Percentiles rank a stretch among this genome's conserved stretches.
Conservation (phyloP, 2,888 invertebrate species). For the Drosophila kambysellisi region DNA sequence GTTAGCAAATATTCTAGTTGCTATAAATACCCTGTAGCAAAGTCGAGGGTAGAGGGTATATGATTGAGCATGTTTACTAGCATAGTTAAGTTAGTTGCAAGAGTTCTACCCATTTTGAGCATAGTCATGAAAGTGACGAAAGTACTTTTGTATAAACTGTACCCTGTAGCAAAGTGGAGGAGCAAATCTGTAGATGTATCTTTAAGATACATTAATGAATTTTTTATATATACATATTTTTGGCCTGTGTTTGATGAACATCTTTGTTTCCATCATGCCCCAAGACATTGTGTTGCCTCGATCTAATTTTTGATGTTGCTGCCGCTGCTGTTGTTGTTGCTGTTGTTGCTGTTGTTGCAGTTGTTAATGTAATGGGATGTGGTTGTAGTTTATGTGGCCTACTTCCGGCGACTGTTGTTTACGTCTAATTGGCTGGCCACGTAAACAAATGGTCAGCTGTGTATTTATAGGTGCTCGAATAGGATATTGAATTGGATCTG, state of each 20-base stretch:
- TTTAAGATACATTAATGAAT: neutral
- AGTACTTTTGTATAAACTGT: neutral
- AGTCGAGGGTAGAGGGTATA: neutral
- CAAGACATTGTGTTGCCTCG: neutral
- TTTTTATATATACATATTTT: neutral
- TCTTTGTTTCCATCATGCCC: constrained; percentile 22
- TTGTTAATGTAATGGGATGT: constrained; percentile 29
- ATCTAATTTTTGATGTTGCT: constrained; percentile 30
- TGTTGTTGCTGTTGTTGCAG: constrained; percentile 30
- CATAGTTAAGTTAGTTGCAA: neutral
- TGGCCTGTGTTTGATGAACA: neutral
- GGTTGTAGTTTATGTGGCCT: constrained; percentile 60
- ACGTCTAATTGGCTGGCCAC: constrained; percentile 67
- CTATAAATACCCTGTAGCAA: constrained; percentile 23
- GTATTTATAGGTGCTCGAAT: constrained; percentile 58
- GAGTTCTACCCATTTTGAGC: too few species aligned
- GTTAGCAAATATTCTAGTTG: constrained; percentile 3
- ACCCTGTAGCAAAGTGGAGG: neutral
- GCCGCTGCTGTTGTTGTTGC: constrained; percentile 39
- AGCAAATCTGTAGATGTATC: neutral
- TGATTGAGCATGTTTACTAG: neutral
- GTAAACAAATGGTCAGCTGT: constrained; percentile 74
- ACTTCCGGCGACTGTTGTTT: constrained; percentile 74
- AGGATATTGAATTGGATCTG: constrained; percentile 28
- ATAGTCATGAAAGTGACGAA: neutral